Base-by-base conservation (phyloP, 2,113 vertebrate species). In the Eupsittula cactorum region DNA sequence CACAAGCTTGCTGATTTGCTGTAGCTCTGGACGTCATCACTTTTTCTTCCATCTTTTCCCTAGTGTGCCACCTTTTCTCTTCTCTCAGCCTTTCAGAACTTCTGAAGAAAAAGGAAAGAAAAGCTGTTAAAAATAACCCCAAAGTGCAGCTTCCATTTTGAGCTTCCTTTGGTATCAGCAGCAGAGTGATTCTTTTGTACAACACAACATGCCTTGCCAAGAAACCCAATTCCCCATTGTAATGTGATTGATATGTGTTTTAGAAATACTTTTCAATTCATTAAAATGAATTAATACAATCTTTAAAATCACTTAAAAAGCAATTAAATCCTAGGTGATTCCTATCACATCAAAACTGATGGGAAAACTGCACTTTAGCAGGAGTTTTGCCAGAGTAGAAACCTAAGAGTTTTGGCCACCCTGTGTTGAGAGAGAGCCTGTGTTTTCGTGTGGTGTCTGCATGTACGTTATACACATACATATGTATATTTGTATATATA, bases 401-500 rank as follows among this genome's bases (percentile, higher is more conserved):
- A 69, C 55, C 73, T 73, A 6, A 82, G 25, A 37, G 60, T 91
- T 94, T 84, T 57, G 42, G 13, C 33, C 33, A 65, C 23, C 17
- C 16, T n/a, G 7, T 20, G 10, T 29, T 83, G 29, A 68, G 86
- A 68, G 17, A 7, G 1, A 92, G 16, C 10, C 14, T 60, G 11
- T 68, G 68, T 60, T 21, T 82, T 44, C 75, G 24, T 69, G 17
- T 44, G 27, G n/a, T 67, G 47, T 8, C 13, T 53, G 59, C 1
- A 0, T 47, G 13, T 50, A 28, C 2, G 0, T 50, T 70, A 49
- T 74, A 29, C 17, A 16, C 5, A 13, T 21, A 69, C 3, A 23
- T 37, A 24, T 10, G 18, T 23, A 5, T 31, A 9, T 50, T 46
- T 41, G 41, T 37, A 4, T 70, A 19, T 55, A 83, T 46, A 53